Base-by-base conservation (phyloP, 2,888 invertebrate species). In the Limnephilus auricula region DNA sequence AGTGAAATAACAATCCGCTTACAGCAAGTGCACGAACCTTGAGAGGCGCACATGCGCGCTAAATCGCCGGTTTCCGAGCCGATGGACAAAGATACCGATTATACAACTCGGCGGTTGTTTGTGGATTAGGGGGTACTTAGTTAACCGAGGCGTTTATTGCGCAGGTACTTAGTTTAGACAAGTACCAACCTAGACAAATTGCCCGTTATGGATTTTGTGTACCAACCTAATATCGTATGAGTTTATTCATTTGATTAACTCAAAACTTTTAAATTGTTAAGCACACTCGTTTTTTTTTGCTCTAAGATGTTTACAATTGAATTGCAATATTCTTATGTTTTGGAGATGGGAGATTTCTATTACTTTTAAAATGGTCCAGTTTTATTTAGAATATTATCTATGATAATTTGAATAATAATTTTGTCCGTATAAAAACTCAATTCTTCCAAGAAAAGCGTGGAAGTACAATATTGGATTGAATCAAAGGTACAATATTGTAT, bases 91-190 rank as follows among this genome's bases (percentile, higher is more conserved):
- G 80, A 84, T 78, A 65, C 65, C 65, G 65, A 65, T 65, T 65
- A 65, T 65, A 30, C 18, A 45, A 85, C 45, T 90, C 85, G 65
- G 65, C 89, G 89, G 90, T 90, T 92, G 85, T 79, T 65, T 65
- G 65, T 18, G 92, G 92, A 92, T 92, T 92, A 92, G 90, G 88
- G 80, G 91, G 91, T 90, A 91, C 65, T 91, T 90, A 90, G 91
- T 80, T 31, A 84, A 82, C 83, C 91, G 50, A 84, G 78, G 91
- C 89, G 87, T 87, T 85, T 31, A n/a, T 10, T 40, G 45, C 25
- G 31, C 80, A 80, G 32, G 32, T 18, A 50, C 65, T 65, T 65
- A 65, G 5, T 65, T 65, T 65, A 65, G 65, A 6, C 25, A 9
- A 65, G 65, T 65, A 65, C n/a, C n/a, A 65, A n/a, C 65, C 65